Evolutionary conservation across 2,113 vertebrate genomes (phyloP).

Genomic region (Pyxicephalus adspersus): DNA sequence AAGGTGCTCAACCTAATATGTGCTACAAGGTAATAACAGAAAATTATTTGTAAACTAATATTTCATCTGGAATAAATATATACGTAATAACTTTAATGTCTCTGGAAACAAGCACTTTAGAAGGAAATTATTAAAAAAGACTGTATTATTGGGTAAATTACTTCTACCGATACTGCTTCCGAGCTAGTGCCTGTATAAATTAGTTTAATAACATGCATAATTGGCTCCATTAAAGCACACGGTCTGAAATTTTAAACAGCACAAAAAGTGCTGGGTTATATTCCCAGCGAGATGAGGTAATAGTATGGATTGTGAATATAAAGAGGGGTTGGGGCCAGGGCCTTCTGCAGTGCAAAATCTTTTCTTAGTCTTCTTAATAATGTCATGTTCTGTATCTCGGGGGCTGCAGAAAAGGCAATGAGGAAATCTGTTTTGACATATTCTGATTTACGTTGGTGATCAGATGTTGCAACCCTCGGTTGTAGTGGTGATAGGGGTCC

Average conservation of each 20-base stretch:
- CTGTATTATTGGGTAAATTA: conserved; percentile 18
- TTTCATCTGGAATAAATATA: conserved; percentile 9
- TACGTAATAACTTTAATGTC: conserved; percentile 15
- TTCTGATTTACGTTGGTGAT: too few species aligned
- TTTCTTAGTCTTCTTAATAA: too few species aligned
- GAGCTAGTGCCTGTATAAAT: conserved; percentile 21
- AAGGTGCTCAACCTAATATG: not conserved
- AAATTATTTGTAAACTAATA: conserved; percentile 10
- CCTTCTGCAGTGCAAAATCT: not conserved
- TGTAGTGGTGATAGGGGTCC: too few species aligned
- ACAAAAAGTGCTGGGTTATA: conserved; percentile 3
- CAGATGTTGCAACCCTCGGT: too few species aligned
- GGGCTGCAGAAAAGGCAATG: too few species aligned
- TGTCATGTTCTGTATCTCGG: too few species aligned
- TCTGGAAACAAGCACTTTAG: not conserved
- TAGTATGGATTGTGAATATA: conserved; percentile 20
- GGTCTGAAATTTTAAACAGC: conserved; percentile 18
- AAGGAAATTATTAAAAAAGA: conserved; percentile 1
- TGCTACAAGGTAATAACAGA: not conserved
- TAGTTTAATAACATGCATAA: conserved; percentile 43
- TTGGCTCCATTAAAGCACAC: conserved; percentile 35
- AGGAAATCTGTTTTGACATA: too few species aligned
- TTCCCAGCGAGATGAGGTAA: conserved; percentile 18
- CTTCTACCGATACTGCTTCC: not conserved
- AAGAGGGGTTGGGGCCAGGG: not conserved